A percentile compares a stretch with the other conserved stretches of the same genome.
These are phyloP conservation scores for Macroglossus sobrinus DNA, from an alignment of 2,113 vertebrate species.

Conservation along the genomic window DNA sequence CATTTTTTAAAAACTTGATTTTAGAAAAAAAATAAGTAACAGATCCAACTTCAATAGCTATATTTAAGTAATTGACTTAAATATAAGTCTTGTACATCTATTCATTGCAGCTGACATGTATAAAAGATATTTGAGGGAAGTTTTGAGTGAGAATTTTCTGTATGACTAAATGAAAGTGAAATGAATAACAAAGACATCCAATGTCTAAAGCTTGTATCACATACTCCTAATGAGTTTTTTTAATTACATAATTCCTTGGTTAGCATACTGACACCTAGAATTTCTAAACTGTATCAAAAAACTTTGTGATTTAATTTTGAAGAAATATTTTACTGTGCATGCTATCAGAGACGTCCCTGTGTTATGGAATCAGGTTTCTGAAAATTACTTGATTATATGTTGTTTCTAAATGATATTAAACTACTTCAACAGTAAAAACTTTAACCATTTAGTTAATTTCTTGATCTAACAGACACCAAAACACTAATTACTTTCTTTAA, in stretches of 20 bases:
- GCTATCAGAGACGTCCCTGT: fast-evolving
- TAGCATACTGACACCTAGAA: neutral
- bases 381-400: neutral
- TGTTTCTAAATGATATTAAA: neutral
- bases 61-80: neutral
- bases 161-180: neutral
- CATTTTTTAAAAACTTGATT: neutral
- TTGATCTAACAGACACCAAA: neutral
- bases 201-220: neutral
- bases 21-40: slow-evolving; percentile 29
- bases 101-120: neutral
- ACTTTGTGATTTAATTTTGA: neutral
- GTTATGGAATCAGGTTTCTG: neutral
- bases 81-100: neutral
- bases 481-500: neutral
- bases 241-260: neutral
- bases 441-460: neutral
- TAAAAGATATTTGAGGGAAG: neutral
- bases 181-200: neutral
- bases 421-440: neutral
- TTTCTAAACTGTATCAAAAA: neutral
- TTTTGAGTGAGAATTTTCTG: neutral
- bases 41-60: neutral
- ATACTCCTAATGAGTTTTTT: neutral
- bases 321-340: neutral